Evolutionary conservation across 2,113 vertebrate genomes (phyloP).

Genomic region (Hypocryptadius cinnamomeus): DNA sequence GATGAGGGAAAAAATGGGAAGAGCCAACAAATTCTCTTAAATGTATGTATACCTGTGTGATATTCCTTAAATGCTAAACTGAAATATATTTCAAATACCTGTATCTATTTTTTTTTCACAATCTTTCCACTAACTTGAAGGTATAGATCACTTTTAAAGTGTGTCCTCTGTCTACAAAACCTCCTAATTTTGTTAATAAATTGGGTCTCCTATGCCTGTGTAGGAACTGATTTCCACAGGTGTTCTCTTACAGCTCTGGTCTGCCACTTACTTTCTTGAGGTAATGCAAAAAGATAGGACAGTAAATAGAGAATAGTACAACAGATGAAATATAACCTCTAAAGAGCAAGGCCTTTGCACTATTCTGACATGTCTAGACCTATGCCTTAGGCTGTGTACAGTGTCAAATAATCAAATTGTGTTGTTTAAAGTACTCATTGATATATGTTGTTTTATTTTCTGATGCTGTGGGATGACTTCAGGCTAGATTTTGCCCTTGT

Average conservation of each 20-base stretch:
- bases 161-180: not conserved
- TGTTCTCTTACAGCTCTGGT: not conserved
- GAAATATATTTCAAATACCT: not conserved
- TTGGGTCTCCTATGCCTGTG: not conserved
- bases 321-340: not conserved
- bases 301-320: not conserved
- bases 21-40: not conserved
- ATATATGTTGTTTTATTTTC: conserved; percentile 21
- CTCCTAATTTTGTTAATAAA: not conserved
- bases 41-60: not conserved
- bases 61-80: not conserved
- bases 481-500: conserved; percentile 1
- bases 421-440: conserved; percentile 29
- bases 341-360: not conserved
- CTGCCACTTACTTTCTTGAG: not conserved
- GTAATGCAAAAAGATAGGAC: not conserved
- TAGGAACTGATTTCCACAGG: not conserved
- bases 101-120: not conserved
- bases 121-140: not conserved
- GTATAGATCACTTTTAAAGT: not conserved
- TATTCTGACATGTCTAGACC: not conserved
- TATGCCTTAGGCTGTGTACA: not conserved
- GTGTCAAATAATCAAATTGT: conserved; percentile 3
- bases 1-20: not conserved
- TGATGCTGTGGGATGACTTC: conserved; percentile 2